Base-by-base conservation (phyloP, 2,888 invertebrate genomes). In the Folsomia manolachei region DNA sequence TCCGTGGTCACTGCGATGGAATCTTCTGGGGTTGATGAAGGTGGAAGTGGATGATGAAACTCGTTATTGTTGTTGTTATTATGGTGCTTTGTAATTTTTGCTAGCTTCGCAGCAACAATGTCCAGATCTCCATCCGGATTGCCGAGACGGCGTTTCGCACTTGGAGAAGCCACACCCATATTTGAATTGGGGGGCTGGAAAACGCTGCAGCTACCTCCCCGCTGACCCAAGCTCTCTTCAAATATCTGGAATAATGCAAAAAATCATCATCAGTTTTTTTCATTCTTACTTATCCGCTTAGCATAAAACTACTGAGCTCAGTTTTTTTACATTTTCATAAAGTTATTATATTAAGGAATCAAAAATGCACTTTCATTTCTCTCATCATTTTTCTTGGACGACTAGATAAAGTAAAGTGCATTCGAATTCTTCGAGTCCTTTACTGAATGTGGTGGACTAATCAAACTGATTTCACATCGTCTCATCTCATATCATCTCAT, bases 141-240 rank as follows among this genome's bases (percentile, higher is more conserved):
- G 69, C 76, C 79, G 39, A 81, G 75, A 60, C 79, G 74, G 66
- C 81, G 70, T 73, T 81, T 81, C 51, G 81, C 77, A 61, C 76
- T 77, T 11, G 79, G 72, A 60, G 79, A 79, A n/a, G 81, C 81
- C 19, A 81, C 81, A 27, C 81, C 81, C 81, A 81, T 81, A 60
- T 61, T 74, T n/a, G n/a, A n/a, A n/a, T n/a, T n/a, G n/a, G 24
- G 56, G 27, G 26, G 51, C 70, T 53, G 51, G 65, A n/a, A 11
- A n/a, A 18, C n/a, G n/a, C 7, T 14, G 4, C 56, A 4, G 4
- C 56, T 56, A 56, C 56, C 21, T 2, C n/a, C 21, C 7, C 56
- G 4, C 18, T 51, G 27, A 26, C 27, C 60, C 23, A 62, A 51
- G 26, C 11, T 69, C 60, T 39, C 60, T 70, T 72, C 71, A 66